Conservation (phyloP, 1,140 invertebrate species). For the Stegodyphus mimosarum region DNA sequence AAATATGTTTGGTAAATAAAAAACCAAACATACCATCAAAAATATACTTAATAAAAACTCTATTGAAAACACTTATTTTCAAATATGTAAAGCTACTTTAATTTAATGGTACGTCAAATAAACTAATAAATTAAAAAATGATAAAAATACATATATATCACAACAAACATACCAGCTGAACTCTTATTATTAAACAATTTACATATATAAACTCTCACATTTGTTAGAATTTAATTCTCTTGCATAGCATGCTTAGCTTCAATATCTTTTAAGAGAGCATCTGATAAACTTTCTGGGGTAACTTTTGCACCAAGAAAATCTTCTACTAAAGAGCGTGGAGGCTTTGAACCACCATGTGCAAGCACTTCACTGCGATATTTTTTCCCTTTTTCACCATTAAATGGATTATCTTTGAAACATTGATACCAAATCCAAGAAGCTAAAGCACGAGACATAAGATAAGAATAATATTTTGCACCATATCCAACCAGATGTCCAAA, state of each 20-base stretch:
- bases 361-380: slow-evolving; percentile 82
- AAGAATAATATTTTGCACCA: slow-evolving; percentile 98
- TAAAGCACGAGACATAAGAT: slow-evolving; percentile 92
- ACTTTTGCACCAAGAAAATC: slow-evolving; percentile 41
- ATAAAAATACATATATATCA: too few relatives aligned
- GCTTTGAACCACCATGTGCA: slow-evolving; percentile 88
- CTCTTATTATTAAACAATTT: too few relatives aligned
- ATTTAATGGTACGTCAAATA: too few relatives aligned
- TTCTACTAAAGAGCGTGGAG: slow-evolving; percentile 69
- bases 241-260: not conserved
- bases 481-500: slow-evolving; percentile 98
- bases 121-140: too few relatives aligned
- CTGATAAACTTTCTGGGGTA: slow-evolving; percentile 41
- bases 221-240: too few relatives aligned
- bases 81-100: too few relatives aligned
- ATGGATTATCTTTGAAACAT: slow-evolving; percentile 86
- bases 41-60: too few relatives aligned
- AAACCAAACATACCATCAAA: too few relatives aligned
- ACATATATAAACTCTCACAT: too few relatives aligned
- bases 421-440: slow-evolving; percentile 94
- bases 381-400: slow-evolving; percentile 80
- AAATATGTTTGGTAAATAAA: too few relatives aligned
- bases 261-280: slow-evolving; percentile 50
- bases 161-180: too few relatives aligned
- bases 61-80: too few relatives aligned